These are phyloP conservation scores for Anguilla japonica DNA, from an alignment of 2,113 vertebrate genomes.

Conservation along the genomic window DNA sequence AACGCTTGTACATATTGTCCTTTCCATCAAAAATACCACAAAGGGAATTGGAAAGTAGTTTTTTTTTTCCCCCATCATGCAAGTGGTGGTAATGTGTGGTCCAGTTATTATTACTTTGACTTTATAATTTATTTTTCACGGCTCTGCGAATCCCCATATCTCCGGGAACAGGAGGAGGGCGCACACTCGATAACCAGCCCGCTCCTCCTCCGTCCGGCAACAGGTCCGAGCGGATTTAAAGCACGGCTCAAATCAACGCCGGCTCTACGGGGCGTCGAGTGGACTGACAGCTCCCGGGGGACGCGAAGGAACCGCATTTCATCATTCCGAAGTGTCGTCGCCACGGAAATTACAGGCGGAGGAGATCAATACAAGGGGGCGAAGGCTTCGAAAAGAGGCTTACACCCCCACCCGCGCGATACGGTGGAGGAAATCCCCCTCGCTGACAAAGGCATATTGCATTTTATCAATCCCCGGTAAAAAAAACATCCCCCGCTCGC, in stretches of 20 bases:
- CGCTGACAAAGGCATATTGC: neutral
- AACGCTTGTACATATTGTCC: too few relatives aligned
- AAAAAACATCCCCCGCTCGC: constrained; percentile 3
- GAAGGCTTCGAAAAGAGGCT: constrained; percentile 42
- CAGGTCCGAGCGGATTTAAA: neutral
- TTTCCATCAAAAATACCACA: too few relatives aligned
- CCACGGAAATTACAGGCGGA: constrained; percentile 13
- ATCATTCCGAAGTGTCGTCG: neutral
- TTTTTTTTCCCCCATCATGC: too few relatives aligned
- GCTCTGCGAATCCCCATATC: too few relatives aligned
- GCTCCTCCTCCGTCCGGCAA: neutral
- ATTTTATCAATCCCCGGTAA: neutral
- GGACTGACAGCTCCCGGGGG: neutral
- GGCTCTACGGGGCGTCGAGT: neutral
- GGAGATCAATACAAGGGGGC: neutral
- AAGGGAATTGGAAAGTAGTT: too few relatives aligned
- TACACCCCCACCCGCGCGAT: constrained; percentile 37
- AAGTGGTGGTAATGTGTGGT: too few relatives aligned
- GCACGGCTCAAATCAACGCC: neutral
- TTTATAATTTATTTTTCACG: too few relatives aligned
- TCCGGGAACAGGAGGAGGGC: neutral
- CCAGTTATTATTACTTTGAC: too few relatives aligned
- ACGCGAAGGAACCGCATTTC: constrained; percentile 25
- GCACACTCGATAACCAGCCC: neutral
- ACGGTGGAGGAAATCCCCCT: neutral